These are phyloP conservation scores for Xenopus tropicalis DNA, from an alignment of 2,113 vertebrate species.

Conservation along the genomic window DNA sequence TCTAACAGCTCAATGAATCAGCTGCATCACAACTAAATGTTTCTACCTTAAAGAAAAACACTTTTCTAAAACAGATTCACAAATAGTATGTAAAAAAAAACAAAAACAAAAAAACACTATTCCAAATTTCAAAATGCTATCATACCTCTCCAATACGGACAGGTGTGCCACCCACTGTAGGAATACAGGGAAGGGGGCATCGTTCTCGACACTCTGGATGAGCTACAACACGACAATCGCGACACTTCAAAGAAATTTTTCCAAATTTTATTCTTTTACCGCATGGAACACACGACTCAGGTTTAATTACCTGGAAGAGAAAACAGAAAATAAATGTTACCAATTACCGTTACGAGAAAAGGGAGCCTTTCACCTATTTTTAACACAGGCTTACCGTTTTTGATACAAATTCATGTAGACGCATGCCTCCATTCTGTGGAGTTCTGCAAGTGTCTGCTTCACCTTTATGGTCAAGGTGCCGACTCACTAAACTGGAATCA, in stretches of 20 bases:
- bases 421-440: conserved; percentile 71
- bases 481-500: conserved; percentile 68
- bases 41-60: too few species aligned
- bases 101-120: too few species aligned
- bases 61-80: too few species aligned
- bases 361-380: too few species aligned
- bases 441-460: conserved; percentile 66
- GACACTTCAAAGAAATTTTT: conserved; percentile 87
- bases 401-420: conserved; percentile 88
- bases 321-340: background rate
- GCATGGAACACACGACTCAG: conserved; percentile 93
- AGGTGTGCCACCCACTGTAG: conserved; percentile 77
- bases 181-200: conserved; percentile 92
- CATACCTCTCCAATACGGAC: conserved; percentile 81
- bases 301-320: conserved; percentile 86
- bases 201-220: conserved; percentile 92
- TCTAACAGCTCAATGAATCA: too few species aligned
- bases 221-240: conserved; percentile 86
- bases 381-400: conserved; percentile 79
- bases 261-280: conserved; percentile 96
- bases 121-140: background rate
- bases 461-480: conserved; percentile 59
- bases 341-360: background rate
- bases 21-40: too few species aligned
- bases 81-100: too few species aligned